phyloP scores from a whole-genome alignment of 1,140 invertebrate genomes.

The Calephelis virginiensis region DNA sequence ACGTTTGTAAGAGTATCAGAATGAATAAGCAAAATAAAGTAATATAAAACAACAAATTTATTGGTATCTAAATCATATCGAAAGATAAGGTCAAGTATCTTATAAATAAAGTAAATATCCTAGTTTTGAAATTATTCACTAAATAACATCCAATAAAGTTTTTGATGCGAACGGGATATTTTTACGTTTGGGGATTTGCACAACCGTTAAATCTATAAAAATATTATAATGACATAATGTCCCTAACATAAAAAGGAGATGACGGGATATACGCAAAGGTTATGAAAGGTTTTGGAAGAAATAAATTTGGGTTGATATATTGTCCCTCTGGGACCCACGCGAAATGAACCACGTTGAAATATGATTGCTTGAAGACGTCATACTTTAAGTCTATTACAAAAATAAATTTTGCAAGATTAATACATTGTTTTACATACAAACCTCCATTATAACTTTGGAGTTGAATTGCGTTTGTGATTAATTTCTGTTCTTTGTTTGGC shows the following conservation, averaged over 20 bases:
- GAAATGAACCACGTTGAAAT: conserved; percentile 57
- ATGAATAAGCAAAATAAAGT: no score
- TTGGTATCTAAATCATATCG: no score
- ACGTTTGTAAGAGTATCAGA: no score
- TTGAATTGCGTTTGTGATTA: neutral
- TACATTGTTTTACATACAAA: neutral
- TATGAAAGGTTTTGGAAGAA: conserved; percentile 61
- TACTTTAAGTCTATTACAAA: conserved; percentile 26
- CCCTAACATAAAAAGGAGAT: conserved; percentile 16
- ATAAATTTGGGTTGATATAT: conserved; percentile 71
- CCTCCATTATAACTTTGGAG: neutral
- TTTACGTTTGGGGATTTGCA: conserved; percentile 2
- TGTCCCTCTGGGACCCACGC: conserved; percentile 49
- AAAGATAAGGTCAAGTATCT: no score
- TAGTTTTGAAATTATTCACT: neutral
- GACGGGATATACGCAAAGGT: conserved; percentile 29
- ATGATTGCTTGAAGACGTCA: conserved; percentile 48
- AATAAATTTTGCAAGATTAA: conserved; percentile 8
- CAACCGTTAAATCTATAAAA: conserved; percentile 18
- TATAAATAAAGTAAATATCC: neutral
- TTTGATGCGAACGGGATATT: conserved; percentile 8
- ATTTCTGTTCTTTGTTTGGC: no score
- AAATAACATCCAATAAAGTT: conserved; percentile 6
- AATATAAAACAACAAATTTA: no score
- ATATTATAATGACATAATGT: conserved; percentile 19